Conservation (phyloP, 2,113 vertebrate genomes). For the Sitta europaea region DNA sequence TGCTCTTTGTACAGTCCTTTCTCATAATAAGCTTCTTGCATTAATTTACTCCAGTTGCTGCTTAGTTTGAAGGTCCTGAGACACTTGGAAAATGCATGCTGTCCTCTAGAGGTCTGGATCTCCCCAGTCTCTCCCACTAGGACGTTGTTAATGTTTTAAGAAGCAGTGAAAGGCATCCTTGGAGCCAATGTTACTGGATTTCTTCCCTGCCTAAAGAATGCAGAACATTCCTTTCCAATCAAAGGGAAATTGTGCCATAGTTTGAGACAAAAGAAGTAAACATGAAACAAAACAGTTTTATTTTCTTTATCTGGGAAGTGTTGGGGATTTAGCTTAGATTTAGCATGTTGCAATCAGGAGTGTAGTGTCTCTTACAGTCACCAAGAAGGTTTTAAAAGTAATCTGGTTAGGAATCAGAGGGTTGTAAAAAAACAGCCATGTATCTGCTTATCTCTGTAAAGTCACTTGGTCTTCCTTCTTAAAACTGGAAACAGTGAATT, state of each 20-base stretch:
- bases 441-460: not conserved
- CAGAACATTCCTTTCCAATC: not conserved
- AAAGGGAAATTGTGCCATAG: not conserved
- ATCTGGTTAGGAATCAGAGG: not conserved
- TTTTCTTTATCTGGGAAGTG: not conserved
- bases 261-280: constrained; percentile 40
- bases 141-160: constrained; percentile 1
- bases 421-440: not conserved
- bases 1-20: not conserved
- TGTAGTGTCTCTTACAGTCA: not conserved
- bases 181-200: constrained; percentile 8
- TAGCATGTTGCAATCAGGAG: not conserved
- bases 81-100: not conserved
- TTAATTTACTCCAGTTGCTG: constrained; percentile 24
- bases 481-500: not conserved
- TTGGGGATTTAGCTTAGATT: not conserved
- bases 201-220: constrained; percentile 22
- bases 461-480: not conserved
- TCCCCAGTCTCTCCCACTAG: not conserved
- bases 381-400: not conserved
- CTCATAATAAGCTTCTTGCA: not conserved
- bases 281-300: not conserved
- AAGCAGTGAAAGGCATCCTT: constrained; percentile 22
- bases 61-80: not conserved
- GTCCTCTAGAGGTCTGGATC: not conserved